phyloP scores from a whole-genome alignment of 2,113 vertebrate species.

The Phrynocephalus versicolor region DNA sequence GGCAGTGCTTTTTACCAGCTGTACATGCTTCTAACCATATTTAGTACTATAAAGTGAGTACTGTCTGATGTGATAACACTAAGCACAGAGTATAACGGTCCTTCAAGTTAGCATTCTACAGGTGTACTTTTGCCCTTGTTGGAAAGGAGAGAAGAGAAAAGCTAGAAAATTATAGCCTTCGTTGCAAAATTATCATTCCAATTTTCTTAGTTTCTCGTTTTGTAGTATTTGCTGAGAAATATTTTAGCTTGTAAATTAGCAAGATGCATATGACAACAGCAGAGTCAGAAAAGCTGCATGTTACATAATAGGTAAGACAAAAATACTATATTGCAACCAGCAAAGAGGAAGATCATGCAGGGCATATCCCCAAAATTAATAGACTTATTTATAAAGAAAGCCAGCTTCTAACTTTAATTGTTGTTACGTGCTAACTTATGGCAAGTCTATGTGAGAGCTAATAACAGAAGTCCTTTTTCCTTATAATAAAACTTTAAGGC shows the following conservation, averaged over 20 bases:
- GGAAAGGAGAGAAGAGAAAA: conserved; percentile 16
- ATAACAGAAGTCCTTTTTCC: too few relatives aligned
- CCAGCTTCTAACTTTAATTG: background rate
- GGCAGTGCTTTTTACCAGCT: conserved; percentile 30
- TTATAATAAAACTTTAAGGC: background rate
- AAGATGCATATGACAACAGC: background rate
- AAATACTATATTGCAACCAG: background rate
- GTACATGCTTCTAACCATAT: conserved; percentile 14
- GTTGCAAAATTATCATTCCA: background rate
- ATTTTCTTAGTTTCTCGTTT: background rate
- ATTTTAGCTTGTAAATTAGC: background rate
- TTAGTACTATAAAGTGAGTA: conserved; percentile 32
- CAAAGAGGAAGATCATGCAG: background rate
- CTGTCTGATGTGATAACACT: conserved; percentile 36
- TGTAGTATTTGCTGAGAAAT: conserved; percentile 2
- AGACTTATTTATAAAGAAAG: conserved; percentile 3
- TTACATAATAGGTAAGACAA: background rate
- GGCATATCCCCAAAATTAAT: conserved; percentile 27
- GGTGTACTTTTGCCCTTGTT: conserved; percentile 55
- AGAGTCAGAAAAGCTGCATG: too few relatives aligned
- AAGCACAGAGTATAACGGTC: conserved; percentile 34
- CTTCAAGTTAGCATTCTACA: conserved; percentile 42
- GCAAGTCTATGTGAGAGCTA: too few relatives aligned
- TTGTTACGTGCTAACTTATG: too few relatives aligned
- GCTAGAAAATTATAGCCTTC: conserved; percentile 27